phyloP scores from a whole-genome alignment of 2,888 invertebrate genomes.

The Drosophila longiperda region DNA sequence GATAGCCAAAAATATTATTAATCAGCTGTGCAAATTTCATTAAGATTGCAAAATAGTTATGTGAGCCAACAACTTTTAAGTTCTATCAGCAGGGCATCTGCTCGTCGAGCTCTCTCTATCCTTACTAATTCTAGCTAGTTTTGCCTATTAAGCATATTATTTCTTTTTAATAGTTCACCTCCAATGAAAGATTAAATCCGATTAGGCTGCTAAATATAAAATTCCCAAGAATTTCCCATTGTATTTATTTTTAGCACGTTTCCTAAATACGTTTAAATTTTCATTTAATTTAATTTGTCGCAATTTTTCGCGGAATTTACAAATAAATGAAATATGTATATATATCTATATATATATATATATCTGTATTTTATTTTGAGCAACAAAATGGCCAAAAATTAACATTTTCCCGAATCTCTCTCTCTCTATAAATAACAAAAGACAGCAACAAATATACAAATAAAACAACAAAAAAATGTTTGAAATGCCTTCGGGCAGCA shows the following conservation, averaged over 20 bases:
- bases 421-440: slow-evolving; percentile 77
- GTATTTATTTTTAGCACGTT: slow-evolving; percentile 14
- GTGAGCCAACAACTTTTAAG: not conserved
- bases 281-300: slow-evolving; percentile 55
- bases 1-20: not conserved
- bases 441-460: slow-evolving; percentile 40
- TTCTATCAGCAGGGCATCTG: not conserved
- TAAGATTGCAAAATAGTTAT: too few species aligned
- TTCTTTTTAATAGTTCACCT: slow-evolving; percentile 1
- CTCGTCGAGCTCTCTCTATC: not conserved
- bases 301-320: slow-evolving; percentile 70
- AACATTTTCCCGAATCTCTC: slow-evolving; percentile 61
- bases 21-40: not conserved
- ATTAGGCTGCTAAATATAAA: not conserved
- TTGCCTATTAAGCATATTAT: not conserved
- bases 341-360: slow-evolving; percentile 8
- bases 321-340: slow-evolving; percentile 56
- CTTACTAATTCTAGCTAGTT: not conserved
- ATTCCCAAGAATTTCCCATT: slow-evolving; percentile 27
- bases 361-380: slow-evolving; percentile 37
- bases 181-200: not conserved
- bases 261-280: slow-evolving; percentile 57
- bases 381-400: slow-evolving; percentile 54
- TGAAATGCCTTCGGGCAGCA: slow-evolving; percentile 39
- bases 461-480: slow-evolving; percentile 54